phyloP scores from a whole-genome alignment of 2,888 invertebrate genomes.

The Cataglyphis rosenhaueri region DNA sequence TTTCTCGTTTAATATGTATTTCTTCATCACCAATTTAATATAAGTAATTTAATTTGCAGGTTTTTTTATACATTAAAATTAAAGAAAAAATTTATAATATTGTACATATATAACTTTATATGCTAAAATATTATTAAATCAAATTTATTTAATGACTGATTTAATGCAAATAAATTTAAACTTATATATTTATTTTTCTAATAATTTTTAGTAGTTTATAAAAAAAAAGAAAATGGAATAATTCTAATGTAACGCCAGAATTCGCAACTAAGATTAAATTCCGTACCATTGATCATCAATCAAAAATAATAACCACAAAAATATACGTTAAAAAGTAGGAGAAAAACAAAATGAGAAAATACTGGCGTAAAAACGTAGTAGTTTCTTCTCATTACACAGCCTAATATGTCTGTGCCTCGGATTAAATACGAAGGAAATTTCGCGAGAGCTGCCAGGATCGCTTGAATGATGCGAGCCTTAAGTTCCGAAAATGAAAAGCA shows the following conservation, averaged over 20 bases:
- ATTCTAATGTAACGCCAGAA: conserved; percentile 16
- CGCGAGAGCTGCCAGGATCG: conserved; percentile 38
- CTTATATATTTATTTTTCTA: neutral
- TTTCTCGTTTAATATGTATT: neutral
- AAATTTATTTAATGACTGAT: neutral
- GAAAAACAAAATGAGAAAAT: conserved; percentile 10
- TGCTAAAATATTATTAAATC: neutral
- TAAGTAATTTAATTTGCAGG: conserved; percentile 3
- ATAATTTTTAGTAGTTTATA: neutral
- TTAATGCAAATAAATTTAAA: neutral
- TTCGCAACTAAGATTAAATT: conserved; percentile 1
- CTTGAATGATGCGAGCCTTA: conserved; percentile 52
- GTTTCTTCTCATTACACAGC: conserved; percentile 30
- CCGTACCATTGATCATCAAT: neutral
- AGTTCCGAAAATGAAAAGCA: conserved; percentile 61
- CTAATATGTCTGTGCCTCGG: conserved; percentile 35
- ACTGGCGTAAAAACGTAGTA: conserved; percentile 5
- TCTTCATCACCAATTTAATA: neutral
- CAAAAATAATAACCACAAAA: conserved; percentile 30
- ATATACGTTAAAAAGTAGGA: neutral
- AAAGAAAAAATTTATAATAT: neutral
- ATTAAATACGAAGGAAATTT: conserved; percentile 45
- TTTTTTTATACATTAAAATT: neutral
- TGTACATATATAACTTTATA: neutral
- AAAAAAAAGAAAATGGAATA: neutral